Percentiles rank a stretch among this genome's conserved stretches.
These are phyloP conservation scores for Eupsilia transversa DNA, from an alignment of 2,888 invertebrate genomes.

Conservation along the genomic window DNA sequence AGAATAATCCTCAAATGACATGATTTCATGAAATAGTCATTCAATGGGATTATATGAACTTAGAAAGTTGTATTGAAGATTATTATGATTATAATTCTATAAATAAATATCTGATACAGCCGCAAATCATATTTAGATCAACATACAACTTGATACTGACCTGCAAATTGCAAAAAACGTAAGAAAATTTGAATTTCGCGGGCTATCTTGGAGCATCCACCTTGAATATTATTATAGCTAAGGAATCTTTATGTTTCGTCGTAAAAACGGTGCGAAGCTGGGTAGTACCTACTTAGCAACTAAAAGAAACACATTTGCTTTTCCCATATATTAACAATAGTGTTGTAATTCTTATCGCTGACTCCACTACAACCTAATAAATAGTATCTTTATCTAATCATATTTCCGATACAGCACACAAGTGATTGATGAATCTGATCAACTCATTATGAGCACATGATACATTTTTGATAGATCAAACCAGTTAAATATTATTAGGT, in stretches of 20 bases:
- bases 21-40: no score
- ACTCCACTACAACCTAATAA: constrained; percentile 38
- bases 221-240: no score
- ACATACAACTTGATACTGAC: no score
- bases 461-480: constrained; percentile 25
- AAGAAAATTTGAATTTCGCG: no score
- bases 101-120: no score
- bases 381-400: constrained; percentile 45
- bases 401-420: constrained; percentile 37
- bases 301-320: constrained; percentile 2
- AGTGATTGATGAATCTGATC: constrained; percentile 51
- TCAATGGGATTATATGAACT: no score
- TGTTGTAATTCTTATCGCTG: constrained; percentile 44
- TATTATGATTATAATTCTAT: no score
- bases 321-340: constrained; percentile 15
- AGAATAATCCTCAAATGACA: no score
- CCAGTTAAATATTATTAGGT: neutral
- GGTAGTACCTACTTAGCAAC: neutral
- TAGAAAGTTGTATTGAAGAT: no score
- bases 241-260: neutral
- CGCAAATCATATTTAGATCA: no score
- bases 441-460: constrained; percentile 21
- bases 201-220: no score
- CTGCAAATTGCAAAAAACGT: no score
- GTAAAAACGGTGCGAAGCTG: neutral